Conservation (phyloP, 2,797 vertebrate genomes). For the Siniperca obscura region DNA sequence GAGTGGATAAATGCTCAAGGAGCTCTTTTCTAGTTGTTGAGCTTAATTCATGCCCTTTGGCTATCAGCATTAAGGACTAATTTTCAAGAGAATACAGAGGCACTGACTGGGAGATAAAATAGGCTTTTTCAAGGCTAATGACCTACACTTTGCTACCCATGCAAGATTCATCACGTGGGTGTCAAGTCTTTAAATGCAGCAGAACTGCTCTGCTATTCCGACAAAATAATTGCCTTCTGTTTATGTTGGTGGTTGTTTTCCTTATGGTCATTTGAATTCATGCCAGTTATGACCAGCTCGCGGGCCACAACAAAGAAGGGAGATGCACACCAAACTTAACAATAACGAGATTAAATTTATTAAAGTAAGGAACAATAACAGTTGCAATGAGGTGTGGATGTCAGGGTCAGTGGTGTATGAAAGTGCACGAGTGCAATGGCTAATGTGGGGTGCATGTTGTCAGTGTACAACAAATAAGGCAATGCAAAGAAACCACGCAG, state of each 20-base stretch:
- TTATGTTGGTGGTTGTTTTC: constrained; percentile 18
- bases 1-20: constrained; percentile 60
- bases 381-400: too few species aligned
- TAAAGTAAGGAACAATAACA: too few species aligned
- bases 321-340: too few species aligned
- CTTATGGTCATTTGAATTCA: constrained; percentile 29
- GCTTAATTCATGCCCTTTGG: constrained; percentile 71
- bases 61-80: constrained; percentile 53
- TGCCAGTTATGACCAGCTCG: background rate
- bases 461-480: too few species aligned
- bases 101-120: constrained; percentile 43
- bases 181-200: constrained; percentile 30
- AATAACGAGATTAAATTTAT: too few species aligned
- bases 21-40: constrained; percentile 68
- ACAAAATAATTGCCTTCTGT: constrained; percentile 46
- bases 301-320: too few species aligned
- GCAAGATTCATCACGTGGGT: constrained; percentile 38
- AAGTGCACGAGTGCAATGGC: too few species aligned
- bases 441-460: too few species aligned
- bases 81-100: constrained; percentile 53
- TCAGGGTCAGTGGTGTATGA: too few species aligned
- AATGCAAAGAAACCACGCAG: too few species aligned
- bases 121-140: constrained; percentile 46
- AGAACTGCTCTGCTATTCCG: constrained; percentile 13
- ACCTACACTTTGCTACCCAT: constrained; percentile 38